Evolutionary conservation across 1,140 invertebrate genomes (phyloP).

Genomic region (Drosophila melanogaster): DNA sequence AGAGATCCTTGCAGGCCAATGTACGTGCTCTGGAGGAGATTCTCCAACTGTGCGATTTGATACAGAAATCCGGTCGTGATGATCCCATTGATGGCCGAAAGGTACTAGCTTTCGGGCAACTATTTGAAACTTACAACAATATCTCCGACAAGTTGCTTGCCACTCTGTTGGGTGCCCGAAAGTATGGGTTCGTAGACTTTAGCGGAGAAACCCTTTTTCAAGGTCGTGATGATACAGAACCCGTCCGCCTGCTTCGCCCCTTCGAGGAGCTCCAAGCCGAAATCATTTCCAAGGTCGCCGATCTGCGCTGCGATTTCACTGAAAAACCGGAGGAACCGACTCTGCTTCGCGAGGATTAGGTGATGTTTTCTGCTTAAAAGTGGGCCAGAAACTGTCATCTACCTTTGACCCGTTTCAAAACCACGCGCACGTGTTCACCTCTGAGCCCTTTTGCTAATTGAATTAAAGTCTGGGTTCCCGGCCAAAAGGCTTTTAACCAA

Average conservation of each 20-base stretch:
- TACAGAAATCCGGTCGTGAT: constrained; percentile 10
- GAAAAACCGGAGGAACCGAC: constrained; percentile 25
- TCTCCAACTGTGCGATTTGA: constrained; percentile 55
- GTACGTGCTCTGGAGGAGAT: constrained; percentile 56
- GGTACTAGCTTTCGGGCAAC: constrained; percentile 37
- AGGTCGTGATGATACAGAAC: constrained; percentile 51
- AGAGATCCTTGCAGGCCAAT: constrained; percentile 44
- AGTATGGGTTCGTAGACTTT: constrained; percentile 56
- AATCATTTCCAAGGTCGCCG: constrained; percentile 56
- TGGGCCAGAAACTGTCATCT: constrained; percentile 24
- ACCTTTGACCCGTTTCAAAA: constrained; percentile 51
- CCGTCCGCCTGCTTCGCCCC: constrained; percentile 35
- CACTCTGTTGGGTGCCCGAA: constrained; percentile 54
- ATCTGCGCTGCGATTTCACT: constrained; percentile 28
- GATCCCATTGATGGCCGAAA: not conserved
- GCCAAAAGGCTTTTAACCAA: constrained; percentile 12
- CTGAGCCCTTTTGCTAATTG: constrained; percentile 67
- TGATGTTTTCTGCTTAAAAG: not conserved
- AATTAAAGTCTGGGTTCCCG: constrained; percentile 51
- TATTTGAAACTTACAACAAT: constrained; percentile 58
- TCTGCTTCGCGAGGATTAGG: constrained; percentile 21
- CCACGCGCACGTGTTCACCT: constrained; percentile 41
- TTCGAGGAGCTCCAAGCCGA: constrained; percentile 34
- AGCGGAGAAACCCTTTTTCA: constrained; percentile 63
- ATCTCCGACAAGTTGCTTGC: constrained; percentile 69